Conservation (phyloP, 2,888 invertebrate species). For the Pachliopta kotzebuea region DNA sequence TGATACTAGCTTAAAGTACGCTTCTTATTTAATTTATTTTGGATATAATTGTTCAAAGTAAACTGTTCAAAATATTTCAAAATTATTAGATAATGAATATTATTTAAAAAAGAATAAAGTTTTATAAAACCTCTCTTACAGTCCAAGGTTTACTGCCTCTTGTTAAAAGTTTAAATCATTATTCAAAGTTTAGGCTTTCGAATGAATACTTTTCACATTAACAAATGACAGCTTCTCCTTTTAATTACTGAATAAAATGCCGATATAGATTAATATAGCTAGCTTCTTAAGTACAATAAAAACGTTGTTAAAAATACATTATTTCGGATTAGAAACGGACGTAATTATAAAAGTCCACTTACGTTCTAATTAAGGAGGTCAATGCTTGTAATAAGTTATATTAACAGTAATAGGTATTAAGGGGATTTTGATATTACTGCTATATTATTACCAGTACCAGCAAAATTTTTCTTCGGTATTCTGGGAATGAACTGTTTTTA, state of each 20-base stretch:
- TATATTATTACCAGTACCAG: too few relatives aligned
- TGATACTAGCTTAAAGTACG: too few relatives aligned
- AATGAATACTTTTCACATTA: neutral
- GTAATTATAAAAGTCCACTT: neutral
- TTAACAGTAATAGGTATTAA: neutral
- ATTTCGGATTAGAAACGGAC: neutral
- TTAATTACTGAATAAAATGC: neutral
- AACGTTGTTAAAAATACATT: neutral
- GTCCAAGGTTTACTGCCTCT: neutral
- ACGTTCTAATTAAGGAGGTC: neutral
- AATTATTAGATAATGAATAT: neutral
- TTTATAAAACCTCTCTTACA: neutral
- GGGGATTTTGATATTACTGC: neutral
- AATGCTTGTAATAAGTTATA: neutral
- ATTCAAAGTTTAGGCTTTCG: neutral
- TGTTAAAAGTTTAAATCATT: constrained; percentile 2
- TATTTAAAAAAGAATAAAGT: neutral
- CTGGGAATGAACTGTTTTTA: too few relatives aligned
- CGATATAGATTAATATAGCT: neutral
- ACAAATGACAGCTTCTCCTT: neutral
- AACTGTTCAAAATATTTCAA: too few relatives aligned
- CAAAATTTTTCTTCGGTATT: too few relatives aligned
- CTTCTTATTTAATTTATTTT: too few relatives aligned
- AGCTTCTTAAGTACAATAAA: neutral
- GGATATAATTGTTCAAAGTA: too few relatives aligned